A percentile compares a stretch with the other conserved stretches of the same genome.
Evolutionary conservation across 2,797 vertebrate species (phyloP).

Genomic region (Gymnoscopelus microlampas): DNA sequence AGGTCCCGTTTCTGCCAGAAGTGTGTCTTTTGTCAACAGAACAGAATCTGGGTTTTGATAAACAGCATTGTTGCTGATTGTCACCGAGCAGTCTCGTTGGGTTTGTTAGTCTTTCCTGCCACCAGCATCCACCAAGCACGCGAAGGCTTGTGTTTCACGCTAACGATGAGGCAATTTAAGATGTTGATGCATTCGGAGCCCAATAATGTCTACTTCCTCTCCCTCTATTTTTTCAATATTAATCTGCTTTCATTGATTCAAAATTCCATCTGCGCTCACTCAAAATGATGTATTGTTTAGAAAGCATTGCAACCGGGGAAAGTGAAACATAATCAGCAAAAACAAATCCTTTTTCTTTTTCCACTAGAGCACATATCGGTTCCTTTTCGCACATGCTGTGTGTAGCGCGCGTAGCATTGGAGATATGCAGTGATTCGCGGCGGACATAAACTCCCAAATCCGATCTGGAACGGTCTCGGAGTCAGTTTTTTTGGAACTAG

Average conservation of each 20-base stretch:
- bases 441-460: constrained; percentile 54
- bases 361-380: neutral
- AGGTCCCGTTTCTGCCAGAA: constrained; percentile 15
- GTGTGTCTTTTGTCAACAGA: constrained; percentile 30
- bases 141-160: constrained; percentile 45
- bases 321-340: constrained; percentile 54
- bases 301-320: neutral
- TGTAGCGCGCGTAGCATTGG: constrained; percentile 18
- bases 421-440: constrained; percentile 43
- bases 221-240: constrained; percentile 9
- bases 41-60: constrained; percentile 32
- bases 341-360: neutral
- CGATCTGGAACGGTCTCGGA: constrained; percentile 60
- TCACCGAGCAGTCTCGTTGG: constrained; percentile 38
- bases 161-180: constrained; percentile 32
- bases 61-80: constrained; percentile 40
- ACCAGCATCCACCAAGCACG: constrained; percentile 23
- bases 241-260: constrained; percentile 27
- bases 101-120: constrained; percentile 43
- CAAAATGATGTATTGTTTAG: too few species aligned
- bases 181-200: constrained; percentile 46
- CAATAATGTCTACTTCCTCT: constrained; percentile 47
- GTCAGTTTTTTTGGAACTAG: constrained; percentile 45
- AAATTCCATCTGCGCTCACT: neutral
- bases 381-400: neutral